Evolutionary conservation across 1,140 invertebrate species (phyloP), one percentile per base, ranked within the genome.

Genomic region (Drosophila navojoa): DNA sequence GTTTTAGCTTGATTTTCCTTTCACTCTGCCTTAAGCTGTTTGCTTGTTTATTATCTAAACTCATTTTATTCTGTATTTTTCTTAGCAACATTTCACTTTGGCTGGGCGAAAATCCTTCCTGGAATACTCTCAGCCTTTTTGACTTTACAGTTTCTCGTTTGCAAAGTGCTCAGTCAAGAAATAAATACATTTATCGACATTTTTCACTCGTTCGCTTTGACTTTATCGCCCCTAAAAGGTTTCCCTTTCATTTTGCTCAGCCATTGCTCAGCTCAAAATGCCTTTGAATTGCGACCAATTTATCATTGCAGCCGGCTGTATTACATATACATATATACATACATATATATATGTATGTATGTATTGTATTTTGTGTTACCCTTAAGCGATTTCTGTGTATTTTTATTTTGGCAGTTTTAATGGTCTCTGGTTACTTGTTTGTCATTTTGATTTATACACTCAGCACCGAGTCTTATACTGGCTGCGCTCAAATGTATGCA

Each of bases 401-500:
- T 32, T 47, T 13, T 38, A 38, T 38, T 38, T 49, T 35, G 19
- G 38, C 32, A 49, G 10, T 40, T 58, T 27, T 57, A 11, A 11
- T 38, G 53, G n/a, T 59, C 55, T 7, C 16, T 60, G 15, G 15
- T n/a, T 35, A n/a, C 29, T 15, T 35, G n/a, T 61, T 60, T 53
- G 58, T 11, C 15, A 47, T 52, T 53, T 11, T 67, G 69, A 72
- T 57, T 60, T 59, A 75, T 70, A 44, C 27, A 42, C 66, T 35
- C n/a, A 52, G n/a, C 42, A 16, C 29, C n/a, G 1, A 19, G 38
- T 80, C 60, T 80, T 64, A 79, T 81, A 71, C 50, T 9, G 22
- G 2, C 1, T 4, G 13, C 40, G 45, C 63, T 61, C 6, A 10
- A 75, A 75, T 84, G 38, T 82, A 89, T 82, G 79, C 79, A 58